Evolutionary conservation across 1,140 invertebrate genomes (phyloP), one percentile per base, ranked within the genome.

Genomic region (Drosophila arizonae): DNA sequence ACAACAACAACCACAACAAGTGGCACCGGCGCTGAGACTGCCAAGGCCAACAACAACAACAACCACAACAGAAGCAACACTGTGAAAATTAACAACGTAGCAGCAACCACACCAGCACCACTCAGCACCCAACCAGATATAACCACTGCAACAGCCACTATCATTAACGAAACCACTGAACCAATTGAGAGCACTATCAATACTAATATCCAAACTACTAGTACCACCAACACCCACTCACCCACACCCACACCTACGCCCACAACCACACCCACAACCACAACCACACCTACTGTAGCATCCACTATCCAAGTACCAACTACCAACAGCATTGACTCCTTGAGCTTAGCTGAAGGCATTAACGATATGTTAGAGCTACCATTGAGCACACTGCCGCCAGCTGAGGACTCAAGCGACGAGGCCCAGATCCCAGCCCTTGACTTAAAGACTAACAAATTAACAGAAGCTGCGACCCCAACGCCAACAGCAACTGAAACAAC

Each of bases 221-320:
- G 71, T 54, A 52, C 46, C 26, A 91, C 55, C 72, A 78, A 45
- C 43, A 45, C 43, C 79, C 28, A 75, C 74, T 36, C 91, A 57
- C 90, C 91, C 67, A 92, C 92, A 13, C 64, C 81, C 48, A 91
- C 92, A 67, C 69, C 92, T 3, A 90, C 91, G 56, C 90, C 91
- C 66, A 92, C 68, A 26, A 9, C 71, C 43, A 17, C 43, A 46
- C 2, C 92, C 5, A 90, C 92, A 55, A 87, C 91, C 66, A 91
- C 66, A 72, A 33, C 70, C 55, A 64, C 67, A 39, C 33, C 71
- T 60, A 88, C 68, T 6, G 28, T 62, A 64, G 48, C 33, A 60
- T 60, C 81, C 76, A 79, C 60, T 56, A 57, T 74, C 60, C 72
- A 72, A 70, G 48, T 60, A 72, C 64, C 68, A 28, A 72, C 52